phyloP scores from a whole-genome alignment of 2,888 invertebrate species.

The Tachina grossa region DNA sequence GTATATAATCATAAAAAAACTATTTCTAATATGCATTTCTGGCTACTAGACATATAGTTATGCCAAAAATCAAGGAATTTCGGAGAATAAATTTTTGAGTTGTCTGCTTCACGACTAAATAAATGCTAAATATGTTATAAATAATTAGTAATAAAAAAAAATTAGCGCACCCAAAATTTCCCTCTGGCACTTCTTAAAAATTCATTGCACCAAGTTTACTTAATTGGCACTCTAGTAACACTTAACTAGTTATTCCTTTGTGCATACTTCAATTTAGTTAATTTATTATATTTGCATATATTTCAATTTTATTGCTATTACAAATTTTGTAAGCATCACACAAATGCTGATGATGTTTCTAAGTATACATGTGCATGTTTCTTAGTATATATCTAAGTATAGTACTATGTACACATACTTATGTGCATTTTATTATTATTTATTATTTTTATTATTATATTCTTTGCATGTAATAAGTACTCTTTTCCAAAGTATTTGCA shows the following conservation, averaged over 20 bases:
- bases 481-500: neutral
- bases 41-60: too few relatives aligned
- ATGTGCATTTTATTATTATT: neutral
- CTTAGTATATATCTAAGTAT: neutral
- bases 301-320: neutral
- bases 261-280: neutral
- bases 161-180: too few relatives aligned
- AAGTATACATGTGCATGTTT: too few relatives aligned
- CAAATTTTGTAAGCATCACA: neutral
- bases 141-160: too few relatives aligned
- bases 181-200: neutral
- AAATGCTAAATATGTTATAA: too few relatives aligned
- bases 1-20: too few relatives aligned
- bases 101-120: too few relatives aligned
- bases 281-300: slow-evolving; percentile 4
- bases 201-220: neutral
- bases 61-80: too few relatives aligned
- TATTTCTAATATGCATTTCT: too few relatives aligned
- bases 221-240: neutral
- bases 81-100: neutral
- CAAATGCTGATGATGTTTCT: neutral
- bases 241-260: neutral
- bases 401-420: neutral
- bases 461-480: neutral
- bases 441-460: neutral